These are phyloP conservation scores for Mallotus villosus DNA, from an alignment of 2,797 vertebrate genomes.

Conservation along the genomic window DNA sequence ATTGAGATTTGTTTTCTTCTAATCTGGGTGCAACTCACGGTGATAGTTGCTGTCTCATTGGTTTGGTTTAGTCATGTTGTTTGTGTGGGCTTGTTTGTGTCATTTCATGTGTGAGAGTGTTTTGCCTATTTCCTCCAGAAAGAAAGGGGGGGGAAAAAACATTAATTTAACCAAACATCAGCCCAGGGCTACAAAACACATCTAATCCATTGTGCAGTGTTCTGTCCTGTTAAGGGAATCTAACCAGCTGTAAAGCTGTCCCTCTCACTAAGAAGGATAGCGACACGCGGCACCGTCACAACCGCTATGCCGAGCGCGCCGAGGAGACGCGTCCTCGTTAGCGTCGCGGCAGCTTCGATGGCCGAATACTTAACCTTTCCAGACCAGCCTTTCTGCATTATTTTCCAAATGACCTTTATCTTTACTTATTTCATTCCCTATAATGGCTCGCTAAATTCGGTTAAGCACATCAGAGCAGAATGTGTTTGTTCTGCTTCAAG, in stretches of 20 bases:
- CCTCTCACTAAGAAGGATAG: constrained; percentile 77
- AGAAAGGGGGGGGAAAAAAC: constrained; percentile 45
- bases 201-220: constrained; percentile 78
- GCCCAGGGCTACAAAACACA: constrained; percentile 79
- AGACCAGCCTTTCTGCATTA: constrained; percentile 74
- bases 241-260: constrained; percentile 81
- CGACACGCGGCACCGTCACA: constrained; percentile 62
- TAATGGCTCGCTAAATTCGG: constrained; percentile 76
- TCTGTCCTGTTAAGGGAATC: constrained; percentile 77
- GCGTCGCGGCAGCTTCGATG: constrained; percentile 69
- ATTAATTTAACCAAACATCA: constrained; percentile 79
- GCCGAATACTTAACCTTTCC: constrained; percentile 81
- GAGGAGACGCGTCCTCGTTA: constrained; percentile 67
- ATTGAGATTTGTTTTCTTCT: constrained; percentile 5
- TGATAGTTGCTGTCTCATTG: constrained; percentile 47
- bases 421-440: constrained; percentile 77
- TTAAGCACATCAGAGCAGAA: constrained; percentile 73
- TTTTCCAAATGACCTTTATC: constrained; percentile 79
- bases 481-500: constrained; percentile 74
- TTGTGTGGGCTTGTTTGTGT: constrained; percentile 15
- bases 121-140: constrained; percentile 62
- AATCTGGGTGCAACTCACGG: background rate
- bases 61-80: constrained; percentile 52
- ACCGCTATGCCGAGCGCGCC: constrained; percentile 62
- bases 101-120: constrained; percentile 5